Percentiles rank a stretch among this genome's conserved stretches.
These are phyloP conservation scores for Tachystola acroxantha DNA, from an alignment of 2,888 invertebrate genomes.

Conservation along the genomic window DNA sequence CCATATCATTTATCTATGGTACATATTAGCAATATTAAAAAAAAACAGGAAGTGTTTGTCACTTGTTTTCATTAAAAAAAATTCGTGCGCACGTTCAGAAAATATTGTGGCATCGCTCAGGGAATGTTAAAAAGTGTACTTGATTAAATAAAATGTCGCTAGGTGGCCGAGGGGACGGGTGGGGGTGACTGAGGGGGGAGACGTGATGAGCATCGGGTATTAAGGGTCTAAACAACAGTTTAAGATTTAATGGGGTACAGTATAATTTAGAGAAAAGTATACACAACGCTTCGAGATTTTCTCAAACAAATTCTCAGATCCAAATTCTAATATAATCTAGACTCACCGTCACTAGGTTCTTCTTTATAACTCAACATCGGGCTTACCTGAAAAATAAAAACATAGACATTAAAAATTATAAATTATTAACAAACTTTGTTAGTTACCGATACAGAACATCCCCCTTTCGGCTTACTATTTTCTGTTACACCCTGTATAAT, in stretches of 20 bases:
- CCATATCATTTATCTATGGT: too few species aligned
- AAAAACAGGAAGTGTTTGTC: conserved; percentile 36
- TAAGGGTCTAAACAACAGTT: conserved; percentile 34
- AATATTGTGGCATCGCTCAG: conserved; percentile 51
- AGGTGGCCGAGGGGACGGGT: conserved; percentile 35
- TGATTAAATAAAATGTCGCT: conserved; percentile 74
- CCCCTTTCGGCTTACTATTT: too few species aligned
- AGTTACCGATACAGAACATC: conserved; percentile 16
- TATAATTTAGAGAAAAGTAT: too few species aligned
- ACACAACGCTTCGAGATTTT: too few species aligned
- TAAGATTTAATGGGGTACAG: conserved; percentile 1
- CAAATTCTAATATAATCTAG: too few species aligned
- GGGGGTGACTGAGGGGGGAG: conserved; percentile 31
- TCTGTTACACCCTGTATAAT: too few species aligned
- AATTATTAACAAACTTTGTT: conserved; percentile 23
- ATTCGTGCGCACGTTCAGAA: conserved; percentile 33
- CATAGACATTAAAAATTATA: conserved; percentile 15
- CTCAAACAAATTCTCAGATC: too few species aligned
- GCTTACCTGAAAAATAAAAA: conserved; percentile 51
- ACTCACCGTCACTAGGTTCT: conserved; percentile 22
- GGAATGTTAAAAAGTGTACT: conserved; percentile 72
- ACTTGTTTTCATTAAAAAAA: conserved; percentile 30
- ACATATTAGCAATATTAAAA: conserved; percentile 9
- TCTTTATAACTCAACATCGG: conserved; percentile 25
- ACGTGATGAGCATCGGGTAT: conserved; percentile 59